Conservation (phyloP, 1,140 invertebrate species). For the Drosophila persimilis region DNA sequence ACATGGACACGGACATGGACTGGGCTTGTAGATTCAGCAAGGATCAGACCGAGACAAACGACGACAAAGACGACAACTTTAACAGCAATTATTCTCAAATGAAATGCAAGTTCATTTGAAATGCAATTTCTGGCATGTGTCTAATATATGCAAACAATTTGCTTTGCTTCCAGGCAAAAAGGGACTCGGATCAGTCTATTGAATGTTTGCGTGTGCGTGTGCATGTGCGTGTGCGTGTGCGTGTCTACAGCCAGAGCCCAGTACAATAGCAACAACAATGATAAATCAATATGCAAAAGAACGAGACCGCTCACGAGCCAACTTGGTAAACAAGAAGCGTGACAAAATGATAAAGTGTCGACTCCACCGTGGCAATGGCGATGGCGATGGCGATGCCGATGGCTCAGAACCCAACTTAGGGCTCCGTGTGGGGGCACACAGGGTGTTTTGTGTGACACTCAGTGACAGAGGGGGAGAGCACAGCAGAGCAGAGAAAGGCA, state of each 20-base stretch:
- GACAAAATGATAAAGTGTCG: conserved; percentile 74
- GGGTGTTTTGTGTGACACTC: no score
- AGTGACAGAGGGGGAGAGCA: not conserved
- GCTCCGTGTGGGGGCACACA: no score
- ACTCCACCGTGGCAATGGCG: conserved; percentile 31
- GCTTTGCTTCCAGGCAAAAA: conserved; percentile 22
- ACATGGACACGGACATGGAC: not conserved
- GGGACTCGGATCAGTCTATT: conserved; percentile 4
- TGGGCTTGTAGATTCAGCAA: not conserved
- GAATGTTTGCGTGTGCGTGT: conserved; percentile 4
- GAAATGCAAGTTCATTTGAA: conserved; percentile 54
- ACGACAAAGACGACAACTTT: conserved; percentile 47
- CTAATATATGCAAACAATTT: conserved; percentile 77
- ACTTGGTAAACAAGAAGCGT: conserved; percentile 71
- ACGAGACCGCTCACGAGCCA: conserved; percentile 36
- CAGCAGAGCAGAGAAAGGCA: not conserved
- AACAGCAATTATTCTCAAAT: conserved; percentile 70
- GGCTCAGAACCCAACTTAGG: conserved; percentile 40
- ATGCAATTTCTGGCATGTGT: conserved; percentile 68
- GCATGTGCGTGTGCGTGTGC: conserved; percentile 9
- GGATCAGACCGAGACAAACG: not conserved
- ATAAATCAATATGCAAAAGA: conserved; percentile 74
- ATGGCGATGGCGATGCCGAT: conserved; percentile 28
- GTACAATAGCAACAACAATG: conserved; percentile 35
- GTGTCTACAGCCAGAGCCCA: conserved; percentile 6